Evolutionary conservation across 2,113 vertebrate species (phyloP), one percentile per base, ranked within the genome.

Genomic region (Pampusana beccarii): DNA sequence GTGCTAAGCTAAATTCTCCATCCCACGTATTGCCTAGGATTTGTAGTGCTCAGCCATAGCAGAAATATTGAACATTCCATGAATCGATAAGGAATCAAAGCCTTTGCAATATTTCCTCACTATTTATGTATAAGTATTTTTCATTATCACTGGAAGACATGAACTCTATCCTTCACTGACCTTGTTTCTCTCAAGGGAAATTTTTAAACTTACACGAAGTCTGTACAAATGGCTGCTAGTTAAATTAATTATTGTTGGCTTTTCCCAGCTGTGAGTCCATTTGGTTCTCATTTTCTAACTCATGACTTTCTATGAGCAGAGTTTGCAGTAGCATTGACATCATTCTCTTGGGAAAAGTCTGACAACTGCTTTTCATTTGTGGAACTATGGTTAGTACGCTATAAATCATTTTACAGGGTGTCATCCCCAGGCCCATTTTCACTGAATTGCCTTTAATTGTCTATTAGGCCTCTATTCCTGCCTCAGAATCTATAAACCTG

Each of bases 211-310:
- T 98, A 91, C 94, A 96, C 58, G 64, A 94, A 92, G 67, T 97
- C 96, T 92, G 58, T 88, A 90, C 92, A 95, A 98, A 97, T 94
- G 95, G 72, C 72, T 96, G 80, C 89, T 97, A 92, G 88, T 98
- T 98, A 97, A 97, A 98, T 98, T 98, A 97, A 98, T 98, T 97
- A 93, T 91, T 96, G 94, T 97, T 95, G 93, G 88, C 87, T 98
- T 97, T 97, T 98, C 97, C 97, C 97, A 98, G 97, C 98, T 98
- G 98, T 94, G 95, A 97, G 97, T 98, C 97, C 96, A 97, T 98
- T 98, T 98, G 96, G 88, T 96, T 98, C 96, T 98, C 94, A 97
- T 98, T 98, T 98, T 96, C 97, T 96, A 97, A 92, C 95, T 97
- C 97, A 92, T 95, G 88, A 96, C 92, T 98, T 95, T 96, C 96